A percentile compares a stretch with the other conserved stretches of the same genome.
phyloP scores from a whole-genome alignment of 2,797 vertebrate genomes.

The Pachyuromys duprasi region DNA sequence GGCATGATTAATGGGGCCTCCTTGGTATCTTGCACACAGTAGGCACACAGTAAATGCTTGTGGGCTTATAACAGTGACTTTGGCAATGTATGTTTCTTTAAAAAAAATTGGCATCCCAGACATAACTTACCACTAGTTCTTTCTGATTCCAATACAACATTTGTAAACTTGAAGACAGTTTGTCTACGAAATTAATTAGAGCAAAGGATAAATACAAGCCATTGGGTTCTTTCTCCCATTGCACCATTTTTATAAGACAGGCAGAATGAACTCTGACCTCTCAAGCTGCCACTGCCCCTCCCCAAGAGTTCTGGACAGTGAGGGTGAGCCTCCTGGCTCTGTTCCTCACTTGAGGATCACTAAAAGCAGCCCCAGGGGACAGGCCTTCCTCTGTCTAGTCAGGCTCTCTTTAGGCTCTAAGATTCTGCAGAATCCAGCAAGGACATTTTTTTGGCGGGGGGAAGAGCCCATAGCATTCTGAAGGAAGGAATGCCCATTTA shows the following conservation, averaged over 20 bases:
- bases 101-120: neutral
- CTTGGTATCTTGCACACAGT: neutral
- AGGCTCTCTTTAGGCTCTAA: neutral
- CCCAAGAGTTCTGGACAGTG: neutral
- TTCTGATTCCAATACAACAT: slow-evolving; percentile 49
- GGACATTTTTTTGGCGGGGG: neutral
- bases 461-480: neutral
- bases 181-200: slow-evolving; percentile 60
- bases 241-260: slow-evolving; percentile 47
- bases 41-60: neutral
- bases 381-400: neutral
- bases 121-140: slow-evolving; percentile 11
- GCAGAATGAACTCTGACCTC: slow-evolving; percentile 3
- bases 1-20: neutral
- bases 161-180: slow-evolving; percentile 58
- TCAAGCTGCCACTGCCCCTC: neutral
- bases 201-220: slow-evolving; percentile 29
- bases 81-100: neutral
- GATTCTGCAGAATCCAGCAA: neutral
- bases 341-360: neutral
- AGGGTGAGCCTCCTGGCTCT: neutral
- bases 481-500: neutral
- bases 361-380: neutral
- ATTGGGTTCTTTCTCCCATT: neutral
- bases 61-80: neutral